A percentile compares a stretch with the other conserved stretches of the same genome.
Evolutionary conservation across 1,140 invertebrate genomes (phyloP).

Genomic region (Drosophila lini): DNA sequence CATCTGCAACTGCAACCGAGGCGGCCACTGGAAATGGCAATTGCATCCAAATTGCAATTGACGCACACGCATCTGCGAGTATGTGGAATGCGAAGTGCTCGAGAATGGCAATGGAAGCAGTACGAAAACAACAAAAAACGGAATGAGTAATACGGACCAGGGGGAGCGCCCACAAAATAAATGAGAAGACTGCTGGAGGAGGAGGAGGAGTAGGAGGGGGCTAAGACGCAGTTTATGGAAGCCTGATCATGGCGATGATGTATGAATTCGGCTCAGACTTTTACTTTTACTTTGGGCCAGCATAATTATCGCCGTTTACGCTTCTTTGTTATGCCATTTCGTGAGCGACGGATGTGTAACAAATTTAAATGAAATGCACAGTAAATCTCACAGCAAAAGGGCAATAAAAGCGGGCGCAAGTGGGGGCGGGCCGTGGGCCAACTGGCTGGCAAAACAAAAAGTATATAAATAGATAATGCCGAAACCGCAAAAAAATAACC

Average conservation of each 20-base stretch:
- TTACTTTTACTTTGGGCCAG: conserved; percentile 61
- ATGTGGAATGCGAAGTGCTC: conserved; percentile 44
- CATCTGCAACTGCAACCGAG: conserved; percentile 18
- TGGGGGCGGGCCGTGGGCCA: conserved; percentile 25
- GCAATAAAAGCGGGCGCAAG: conserved; percentile 41
- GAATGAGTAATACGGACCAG: conserved; percentile 42
- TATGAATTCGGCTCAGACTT: conserved; percentile 54
- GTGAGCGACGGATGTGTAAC: conserved; percentile 35
- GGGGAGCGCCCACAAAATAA: conserved; percentile 36
- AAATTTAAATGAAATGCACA: conserved; percentile 61
- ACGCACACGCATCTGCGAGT: conserved; percentile 49
- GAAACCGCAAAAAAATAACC: conserved; percentile 56
- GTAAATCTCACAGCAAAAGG: conserved; percentile 43
- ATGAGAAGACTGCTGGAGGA: conserved; percentile 3
- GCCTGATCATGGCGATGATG: conserved; percentile 50
- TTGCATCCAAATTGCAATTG: conserved; percentile 48
- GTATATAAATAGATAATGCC: conserved; percentile 69
- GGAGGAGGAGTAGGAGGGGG: not conserved
- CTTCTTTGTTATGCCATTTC: conserved; percentile 35
- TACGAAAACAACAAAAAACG: conserved; percentile 32
- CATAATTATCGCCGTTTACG: conserved; percentile 63
- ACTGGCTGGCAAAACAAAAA: conserved; percentile 37
- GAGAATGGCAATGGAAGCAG: conserved; percentile 37
- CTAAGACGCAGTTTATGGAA: conserved; percentile 16
- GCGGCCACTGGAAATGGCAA: conserved; percentile 17